Conservation (phyloP, 2,888 invertebrate species). For the Cantharis rufa region DNA sequence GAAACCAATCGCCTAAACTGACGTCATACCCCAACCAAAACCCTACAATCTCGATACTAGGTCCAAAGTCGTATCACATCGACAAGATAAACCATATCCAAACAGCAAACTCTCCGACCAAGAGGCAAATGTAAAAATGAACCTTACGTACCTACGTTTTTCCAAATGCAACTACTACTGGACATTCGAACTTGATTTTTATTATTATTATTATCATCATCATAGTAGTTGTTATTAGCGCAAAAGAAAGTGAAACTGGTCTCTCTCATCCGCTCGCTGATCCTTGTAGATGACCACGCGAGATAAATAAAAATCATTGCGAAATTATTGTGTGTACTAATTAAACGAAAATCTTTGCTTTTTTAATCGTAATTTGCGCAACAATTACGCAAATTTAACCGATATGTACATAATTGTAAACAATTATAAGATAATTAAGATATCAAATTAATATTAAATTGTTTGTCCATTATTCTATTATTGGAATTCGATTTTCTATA, state of each 20-base stretch:
- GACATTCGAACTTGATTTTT: background rate
- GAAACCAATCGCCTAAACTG: slow-evolving; percentile 30
- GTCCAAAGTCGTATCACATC: slow-evolving; percentile 40
- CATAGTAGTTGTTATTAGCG: slow-evolving; percentile 1
- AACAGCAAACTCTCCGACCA: background rate
- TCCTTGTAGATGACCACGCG: background rate
- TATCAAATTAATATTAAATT: background rate
- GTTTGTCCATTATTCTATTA: background rate
- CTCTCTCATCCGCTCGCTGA: slow-evolving; percentile 9
- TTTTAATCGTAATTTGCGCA: background rate
- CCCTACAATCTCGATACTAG: slow-evolving; percentile 23
- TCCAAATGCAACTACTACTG: background rate
- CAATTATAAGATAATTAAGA: background rate
- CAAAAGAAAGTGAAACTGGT: slow-evolving; percentile 35
- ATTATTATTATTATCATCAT: background rate
- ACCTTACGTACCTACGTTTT: background rate
- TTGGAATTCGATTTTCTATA: background rate
- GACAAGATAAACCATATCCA: slow-evolving; percentile 32
- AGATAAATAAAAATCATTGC: slow-evolving; percentile 4
- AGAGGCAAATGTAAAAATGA: background rate
- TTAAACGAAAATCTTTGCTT: background rate
- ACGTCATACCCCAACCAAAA: slow-evolving; percentile 22
- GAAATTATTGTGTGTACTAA: slow-evolving; percentile 1
- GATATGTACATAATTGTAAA: background rate
- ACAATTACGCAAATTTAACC: background rate